These are phyloP conservation scores for Ginglymostoma cirratum DNA, from an alignment of 2,113 vertebrate genomes.

Conservation along the genomic window DNA sequence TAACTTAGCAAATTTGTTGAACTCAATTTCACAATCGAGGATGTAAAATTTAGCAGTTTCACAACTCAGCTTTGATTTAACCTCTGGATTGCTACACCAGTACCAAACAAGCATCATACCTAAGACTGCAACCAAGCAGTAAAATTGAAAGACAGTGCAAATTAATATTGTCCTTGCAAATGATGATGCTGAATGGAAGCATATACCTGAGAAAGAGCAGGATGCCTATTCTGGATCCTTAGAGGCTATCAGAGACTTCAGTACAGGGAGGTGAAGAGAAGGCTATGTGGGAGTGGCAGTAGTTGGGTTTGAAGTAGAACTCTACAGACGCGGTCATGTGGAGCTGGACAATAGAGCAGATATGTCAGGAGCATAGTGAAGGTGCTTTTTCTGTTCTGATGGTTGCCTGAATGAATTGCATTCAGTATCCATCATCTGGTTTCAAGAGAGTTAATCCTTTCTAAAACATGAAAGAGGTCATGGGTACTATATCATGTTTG, in stretches of 20 bases:
- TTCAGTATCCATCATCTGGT: not conserved
- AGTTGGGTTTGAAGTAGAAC: not conserved
- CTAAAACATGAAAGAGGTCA: conserved; percentile 1
- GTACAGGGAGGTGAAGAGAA: not conserved
- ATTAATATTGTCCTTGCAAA: not conserved
- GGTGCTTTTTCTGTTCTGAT: not conserved
- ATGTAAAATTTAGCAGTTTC: not conserved
- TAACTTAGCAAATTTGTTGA: not conserved
- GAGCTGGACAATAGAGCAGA: not conserved
- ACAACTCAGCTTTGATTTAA: not conserved
- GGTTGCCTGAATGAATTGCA: not conserved
- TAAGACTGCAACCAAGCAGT: not conserved
- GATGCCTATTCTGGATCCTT: not conserved
- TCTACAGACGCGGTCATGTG: not conserved
- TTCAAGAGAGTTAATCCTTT: conserved; percentile 23
- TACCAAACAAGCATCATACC: not conserved
- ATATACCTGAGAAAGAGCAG: not conserved
- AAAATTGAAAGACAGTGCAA: not conserved
- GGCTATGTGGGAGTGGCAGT: not conserved
- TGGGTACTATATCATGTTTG: not conserved
- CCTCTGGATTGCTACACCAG: no score
- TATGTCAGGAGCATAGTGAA: not conserved
- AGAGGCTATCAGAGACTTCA: not conserved
- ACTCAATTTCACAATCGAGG: not conserved
- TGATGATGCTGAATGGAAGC: not conserved